These are phyloP conservation scores for Sinhomidia bicolor DNA, from an alignment of 2,888 invertebrate genomes.

Conservation along the genomic window DNA sequence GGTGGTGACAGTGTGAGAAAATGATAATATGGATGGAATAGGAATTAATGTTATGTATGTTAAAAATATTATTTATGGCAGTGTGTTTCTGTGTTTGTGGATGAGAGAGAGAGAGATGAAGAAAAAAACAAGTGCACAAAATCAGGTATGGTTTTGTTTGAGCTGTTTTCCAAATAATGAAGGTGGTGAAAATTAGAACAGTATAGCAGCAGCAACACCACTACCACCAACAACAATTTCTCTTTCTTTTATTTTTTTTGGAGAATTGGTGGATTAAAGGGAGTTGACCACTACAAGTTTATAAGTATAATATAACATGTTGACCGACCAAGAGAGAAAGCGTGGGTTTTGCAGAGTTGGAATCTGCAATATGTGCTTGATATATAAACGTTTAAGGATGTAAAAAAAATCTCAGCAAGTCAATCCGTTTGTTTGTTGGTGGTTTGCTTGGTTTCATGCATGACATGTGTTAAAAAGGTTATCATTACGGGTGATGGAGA, in stretches of 20 bases:
- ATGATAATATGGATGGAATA: background rate
- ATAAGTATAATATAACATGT: too few species aligned
- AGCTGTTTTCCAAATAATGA: background rate
- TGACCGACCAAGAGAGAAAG: background rate
- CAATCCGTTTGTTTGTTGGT: background rate
- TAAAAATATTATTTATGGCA: background rate
- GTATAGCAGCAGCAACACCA: background rate
- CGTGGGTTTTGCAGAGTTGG: too few species aligned
- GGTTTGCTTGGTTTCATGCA: background rate
- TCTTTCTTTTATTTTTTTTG: background rate
- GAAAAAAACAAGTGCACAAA: too few species aligned
- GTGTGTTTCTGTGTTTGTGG: background rate
- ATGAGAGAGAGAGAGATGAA: too few species aligned
- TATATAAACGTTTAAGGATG: too few species aligned
- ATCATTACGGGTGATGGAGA: background rate
- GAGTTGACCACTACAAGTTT: background rate
- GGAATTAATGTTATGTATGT: background rate
- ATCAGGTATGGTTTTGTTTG: background rate
- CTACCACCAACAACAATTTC: too few species aligned
- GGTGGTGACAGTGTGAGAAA: background rate
- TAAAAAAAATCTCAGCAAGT: background rate
- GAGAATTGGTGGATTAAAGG: background rate
- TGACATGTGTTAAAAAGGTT: background rate
- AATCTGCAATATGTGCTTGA: too few species aligned
- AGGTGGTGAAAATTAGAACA: slow-evolving; percentile 27